Conservation (phyloP, 1,140 invertebrate species). For the Theocolax elegans region DNA sequence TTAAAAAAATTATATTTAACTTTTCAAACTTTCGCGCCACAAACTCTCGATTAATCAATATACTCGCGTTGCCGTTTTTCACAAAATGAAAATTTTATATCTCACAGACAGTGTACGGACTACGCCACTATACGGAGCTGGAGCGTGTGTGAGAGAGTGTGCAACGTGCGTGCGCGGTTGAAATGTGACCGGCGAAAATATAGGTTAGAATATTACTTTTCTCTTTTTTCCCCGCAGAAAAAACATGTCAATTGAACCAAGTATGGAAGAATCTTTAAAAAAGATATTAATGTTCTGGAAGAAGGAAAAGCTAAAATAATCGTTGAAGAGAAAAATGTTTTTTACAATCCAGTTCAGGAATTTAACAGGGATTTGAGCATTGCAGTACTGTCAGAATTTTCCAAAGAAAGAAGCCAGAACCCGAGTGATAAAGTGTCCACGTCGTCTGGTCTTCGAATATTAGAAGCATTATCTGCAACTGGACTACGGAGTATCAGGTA, state of each 20-base stretch:
- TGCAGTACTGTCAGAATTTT: slow-evolving; percentile 63
- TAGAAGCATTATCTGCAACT: slow-evolving; percentile 96
- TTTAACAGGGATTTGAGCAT: slow-evolving; percentile 92
- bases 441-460: slow-evolving; percentile 74
- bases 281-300: slow-evolving; percentile 54
- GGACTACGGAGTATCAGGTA: slow-evolving; percentile 96
- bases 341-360: slow-evolving; percentile 98
- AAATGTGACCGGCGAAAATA: neutral
- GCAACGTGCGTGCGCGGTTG: neutral
- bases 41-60: no score
- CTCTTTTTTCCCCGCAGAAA: no score
- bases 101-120: no score
- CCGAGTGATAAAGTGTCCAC: slow-evolving; percentile 45
- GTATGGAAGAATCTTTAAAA: slow-evolving; percentile 12
- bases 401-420: slow-evolving; percentile 48
- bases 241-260: neutral
- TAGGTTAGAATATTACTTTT: slow-evolving; percentile 14
- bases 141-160: no score
- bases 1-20: no score
- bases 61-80: no score
- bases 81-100: no score
- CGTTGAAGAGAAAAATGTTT: slow-evolving; percentile 79
- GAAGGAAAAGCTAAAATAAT: slow-evolving; percentile 84
- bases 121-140: no score
- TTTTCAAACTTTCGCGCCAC: no score